These are phyloP conservation scores for Acleris emargana DNA, from an alignment of 2,888 invertebrate genomes.

Conservation along the genomic window DNA sequence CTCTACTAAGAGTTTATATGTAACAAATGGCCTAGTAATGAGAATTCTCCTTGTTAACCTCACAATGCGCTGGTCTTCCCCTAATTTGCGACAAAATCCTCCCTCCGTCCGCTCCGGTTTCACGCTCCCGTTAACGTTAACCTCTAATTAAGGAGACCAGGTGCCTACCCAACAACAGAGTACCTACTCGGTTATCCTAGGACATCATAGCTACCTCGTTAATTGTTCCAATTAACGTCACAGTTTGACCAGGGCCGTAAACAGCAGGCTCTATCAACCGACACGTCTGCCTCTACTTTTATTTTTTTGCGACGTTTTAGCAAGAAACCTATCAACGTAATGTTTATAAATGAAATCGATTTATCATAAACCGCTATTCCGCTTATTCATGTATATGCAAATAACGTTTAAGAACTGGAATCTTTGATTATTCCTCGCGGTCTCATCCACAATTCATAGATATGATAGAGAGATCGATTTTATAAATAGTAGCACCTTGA, in stretches of 20 bases:
- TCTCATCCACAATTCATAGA: constrained; percentile 23
- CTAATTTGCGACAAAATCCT: no score
- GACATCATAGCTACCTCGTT: not conserved
- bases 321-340: not conserved
- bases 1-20: no score
- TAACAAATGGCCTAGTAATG: no score
- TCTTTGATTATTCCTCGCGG: constrained; percentile 12
- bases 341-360: constrained; percentile 2
- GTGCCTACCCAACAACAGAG: no score
- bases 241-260: constrained; percentile 5
- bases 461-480: constrained; percentile 10
- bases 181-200: not conserved
- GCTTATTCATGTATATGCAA: constrained; percentile 29
- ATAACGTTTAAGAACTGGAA: constrained; percentile 20
- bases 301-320: not conserved
- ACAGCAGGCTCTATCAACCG: constrained; percentile 1
- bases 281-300: not conserved
- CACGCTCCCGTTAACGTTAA: no score
- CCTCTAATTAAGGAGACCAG: no score
- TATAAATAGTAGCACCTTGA: constrained; percentile 15
- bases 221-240: constrained; percentile 8
- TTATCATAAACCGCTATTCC: constrained; percentile 13
- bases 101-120: no score
- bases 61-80: no score
- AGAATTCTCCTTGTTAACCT: no score